Evolutionary conservation across 2,113 vertebrate genomes (phyloP).

Genomic region (Paracanthobrama guichenoti): DNA sequence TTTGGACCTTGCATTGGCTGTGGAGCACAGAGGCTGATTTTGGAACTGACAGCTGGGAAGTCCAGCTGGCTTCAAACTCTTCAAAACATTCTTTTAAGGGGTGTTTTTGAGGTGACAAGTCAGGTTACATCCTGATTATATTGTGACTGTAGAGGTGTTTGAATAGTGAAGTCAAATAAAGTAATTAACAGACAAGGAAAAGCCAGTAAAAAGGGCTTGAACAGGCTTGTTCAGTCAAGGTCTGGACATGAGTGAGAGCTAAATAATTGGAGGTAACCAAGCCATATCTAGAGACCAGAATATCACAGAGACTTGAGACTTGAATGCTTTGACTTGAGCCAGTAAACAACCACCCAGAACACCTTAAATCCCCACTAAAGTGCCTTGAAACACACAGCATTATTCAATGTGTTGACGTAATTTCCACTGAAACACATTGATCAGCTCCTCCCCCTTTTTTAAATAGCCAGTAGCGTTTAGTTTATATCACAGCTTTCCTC

Average conservation of each 20-base stretch:
- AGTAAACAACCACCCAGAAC: background rate
- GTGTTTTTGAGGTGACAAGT: constrained; percentile 11
- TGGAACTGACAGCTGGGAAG: background rate
- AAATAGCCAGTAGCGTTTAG: too few relatives aligned
- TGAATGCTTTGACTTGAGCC: too few relatives aligned
- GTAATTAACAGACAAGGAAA: background rate
- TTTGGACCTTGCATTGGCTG: background rate
- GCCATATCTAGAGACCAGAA: background rate
- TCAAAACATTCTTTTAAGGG: background rate
- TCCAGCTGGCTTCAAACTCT: background rate
- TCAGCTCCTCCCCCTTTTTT: too few relatives aligned
- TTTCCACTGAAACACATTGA: too few relatives aligned
- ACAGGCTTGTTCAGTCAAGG: background rate
- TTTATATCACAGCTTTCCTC: too few relatives aligned
- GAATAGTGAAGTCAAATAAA: background rate
- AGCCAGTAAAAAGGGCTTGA: background rate
- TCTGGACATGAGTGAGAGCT: background rate
- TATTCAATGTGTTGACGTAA: too few relatives aligned
- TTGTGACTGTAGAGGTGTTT: background rate
- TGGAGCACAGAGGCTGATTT: background rate
- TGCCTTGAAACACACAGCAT: too few relatives aligned
- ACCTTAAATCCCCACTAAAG: background rate
- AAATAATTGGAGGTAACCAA: background rate
- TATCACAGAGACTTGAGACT: background rate
- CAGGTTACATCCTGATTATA: background rate